Conservation (phyloP, 2,797 vertebrate species). For the Micropoecilia bifurca region DNA sequence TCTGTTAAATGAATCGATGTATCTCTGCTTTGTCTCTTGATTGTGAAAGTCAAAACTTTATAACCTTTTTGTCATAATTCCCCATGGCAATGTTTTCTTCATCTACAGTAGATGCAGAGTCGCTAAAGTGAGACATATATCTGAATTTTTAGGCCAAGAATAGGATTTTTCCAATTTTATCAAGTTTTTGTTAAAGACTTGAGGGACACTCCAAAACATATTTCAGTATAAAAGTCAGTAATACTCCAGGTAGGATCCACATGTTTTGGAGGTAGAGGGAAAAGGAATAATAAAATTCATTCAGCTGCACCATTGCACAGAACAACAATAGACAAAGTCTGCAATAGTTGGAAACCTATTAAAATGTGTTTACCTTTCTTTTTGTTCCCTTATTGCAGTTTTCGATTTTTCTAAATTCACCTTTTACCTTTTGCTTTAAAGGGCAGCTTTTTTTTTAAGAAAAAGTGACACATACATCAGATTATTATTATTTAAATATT, state of each 20-base stretch:
- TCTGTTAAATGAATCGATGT: constrained; percentile 44
- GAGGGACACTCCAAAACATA: not conserved
- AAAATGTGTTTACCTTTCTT: not conserved
- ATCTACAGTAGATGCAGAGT: not conserved
- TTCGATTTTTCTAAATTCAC: not conserved
- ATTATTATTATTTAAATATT: too few relatives aligned
- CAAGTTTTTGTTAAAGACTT: not conserved
- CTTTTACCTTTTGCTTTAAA: not conserved
- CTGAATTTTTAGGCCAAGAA: not conserved
- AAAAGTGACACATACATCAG: too few relatives aligned
- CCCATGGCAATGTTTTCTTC: not conserved
- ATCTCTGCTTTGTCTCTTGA: constrained; percentile 20
- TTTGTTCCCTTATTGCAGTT: not conserved
- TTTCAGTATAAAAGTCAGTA: not conserved
- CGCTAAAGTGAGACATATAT: not conserved
- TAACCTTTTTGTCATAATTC: constrained; percentile 10
- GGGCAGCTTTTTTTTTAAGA: too few relatives aligned
- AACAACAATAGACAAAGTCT: not conserved
- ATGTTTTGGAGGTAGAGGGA: not conserved
- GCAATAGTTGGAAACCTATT: not conserved
- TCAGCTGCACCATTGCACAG: not conserved
- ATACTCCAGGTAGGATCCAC: not conserved
- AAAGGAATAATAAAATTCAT: not conserved
- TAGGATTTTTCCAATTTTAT: not conserved
- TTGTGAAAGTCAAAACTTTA: constrained; percentile 19